Base-by-base conservation (phyloP, 2,113 vertebrate genomes). In the Silurus asotus region DNA sequence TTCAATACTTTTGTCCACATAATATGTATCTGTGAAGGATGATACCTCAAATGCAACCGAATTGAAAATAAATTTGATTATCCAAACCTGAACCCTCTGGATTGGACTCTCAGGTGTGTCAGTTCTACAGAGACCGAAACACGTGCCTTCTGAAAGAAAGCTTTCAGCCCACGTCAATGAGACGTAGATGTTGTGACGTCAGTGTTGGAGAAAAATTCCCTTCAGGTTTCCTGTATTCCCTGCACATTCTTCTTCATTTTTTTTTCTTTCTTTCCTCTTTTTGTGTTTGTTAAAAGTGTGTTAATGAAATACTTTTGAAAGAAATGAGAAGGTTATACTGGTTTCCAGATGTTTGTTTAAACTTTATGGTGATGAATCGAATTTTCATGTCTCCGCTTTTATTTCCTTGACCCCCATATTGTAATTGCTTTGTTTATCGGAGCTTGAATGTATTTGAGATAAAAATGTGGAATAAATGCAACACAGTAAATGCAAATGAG, bases 51-150 rank as follows among this genome's bases (percentile, higher is more conserved):
- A 37, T 37, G 37, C 37, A 37, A 37, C 37, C 2, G 37, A 2
- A 37, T 37, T 37, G 37, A 37, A 37, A 37, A 37, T 37, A 37
- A 37, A 37, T 85, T 87, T 53, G 0, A 77, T 28, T 53, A 28
- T 48, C 23, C 13, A 23, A 58, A 74, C 81, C 86, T 85, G 88
- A 85, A 25, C 37, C n/a, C 25, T 61, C 61, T 82, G 19, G 10
- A 48, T 13, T 82, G 81, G 81, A 81, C 86, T 88, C 90, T 91
- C 87, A 79, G 87, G 87, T 85, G 84, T 78, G 76, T 69, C 74
- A 59, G 65, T 23, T 67, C 61, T 45, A 62, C 78, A 69, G 77
- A 70, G 65, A 64, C 19, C 49, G 72, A 81, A 49, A 85, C 62
- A 70, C 45, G 86, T 91, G 89, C 84, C 89, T 91, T 87, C 37